Conservation (phyloP, 2,888 invertebrate genomes). For the Terebella lapidaria region DNA sequence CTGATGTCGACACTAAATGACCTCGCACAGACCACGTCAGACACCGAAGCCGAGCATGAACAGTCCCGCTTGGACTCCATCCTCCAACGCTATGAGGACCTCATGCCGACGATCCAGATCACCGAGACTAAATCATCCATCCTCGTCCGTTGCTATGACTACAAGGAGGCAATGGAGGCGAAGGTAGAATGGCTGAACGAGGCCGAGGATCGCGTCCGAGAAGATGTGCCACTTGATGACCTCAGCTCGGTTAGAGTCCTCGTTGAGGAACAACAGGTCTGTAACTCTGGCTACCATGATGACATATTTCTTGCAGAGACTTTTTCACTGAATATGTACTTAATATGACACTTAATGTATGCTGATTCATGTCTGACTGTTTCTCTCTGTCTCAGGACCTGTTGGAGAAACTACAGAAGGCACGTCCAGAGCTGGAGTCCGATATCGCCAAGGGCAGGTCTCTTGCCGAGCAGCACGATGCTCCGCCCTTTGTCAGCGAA, state of each 20-base stretch:
- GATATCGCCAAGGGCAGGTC: constrained; percentile 88
- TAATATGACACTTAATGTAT: not conserved
- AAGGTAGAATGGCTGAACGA: constrained; percentile 62
- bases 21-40: constrained; percentile 77
- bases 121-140: constrained; percentile 90
- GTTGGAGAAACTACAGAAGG: constrained; percentile 11
- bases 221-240: constrained; percentile 63
- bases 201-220: constrained; percentile 12
- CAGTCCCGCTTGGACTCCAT: constrained; percentile 76
- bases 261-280: constrained; percentile 77
- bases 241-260: constrained; percentile 70
- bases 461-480: constrained; percentile 77
- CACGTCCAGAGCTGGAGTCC: constrained; percentile 58
- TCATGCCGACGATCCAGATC: constrained; percentile 86
- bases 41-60: constrained; percentile 72
- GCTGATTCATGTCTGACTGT: too few species aligned
- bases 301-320: not conserved
- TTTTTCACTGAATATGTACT: not conserved
- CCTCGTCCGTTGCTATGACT: constrained; percentile 86
- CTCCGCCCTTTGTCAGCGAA: constrained; percentile 78
- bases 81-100: constrained; percentile 68
- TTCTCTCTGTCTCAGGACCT: constrained; percentile 14
- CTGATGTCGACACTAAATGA: constrained; percentile 84
- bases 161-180: constrained; percentile 81
- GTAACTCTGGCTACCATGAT: not conserved